A percentile compares a stretch with the other conserved stretches of the same genome.
Evolutionary conservation across 2,113 vertebrate genomes (phyloP).

Genomic region (Glaucomys volans): DNA sequence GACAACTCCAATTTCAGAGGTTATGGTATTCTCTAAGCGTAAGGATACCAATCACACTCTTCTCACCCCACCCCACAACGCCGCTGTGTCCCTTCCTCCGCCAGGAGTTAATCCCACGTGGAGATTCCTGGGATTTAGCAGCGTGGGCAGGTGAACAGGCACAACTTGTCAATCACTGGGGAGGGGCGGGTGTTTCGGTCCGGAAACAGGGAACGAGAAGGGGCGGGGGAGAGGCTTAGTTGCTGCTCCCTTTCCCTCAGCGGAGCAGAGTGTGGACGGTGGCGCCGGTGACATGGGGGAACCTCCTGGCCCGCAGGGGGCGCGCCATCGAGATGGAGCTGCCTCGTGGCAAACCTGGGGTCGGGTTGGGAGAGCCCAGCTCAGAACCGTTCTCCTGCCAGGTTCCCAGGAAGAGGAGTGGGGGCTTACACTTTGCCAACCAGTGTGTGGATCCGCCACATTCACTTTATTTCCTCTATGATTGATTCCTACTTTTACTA

Average conservation of each 20-base stretch:
- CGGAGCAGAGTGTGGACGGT: fast-evolving
- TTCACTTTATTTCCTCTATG: neutral
- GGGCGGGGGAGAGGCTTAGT: neutral
- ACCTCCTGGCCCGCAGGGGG: fast-evolving
- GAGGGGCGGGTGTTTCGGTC: neutral
- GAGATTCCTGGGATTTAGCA: too few species aligned
- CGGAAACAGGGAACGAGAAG: neutral
- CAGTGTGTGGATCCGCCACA: neutral
- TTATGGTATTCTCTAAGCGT: neutral
- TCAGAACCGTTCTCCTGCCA: fast-evolving
- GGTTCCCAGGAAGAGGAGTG: neutral
- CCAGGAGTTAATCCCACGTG: neutral
- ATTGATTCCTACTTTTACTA: neutral
- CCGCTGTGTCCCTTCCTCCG: too few species aligned
- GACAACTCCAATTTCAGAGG: neutral
- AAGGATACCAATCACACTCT: neutral
- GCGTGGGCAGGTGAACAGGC: fast-evolving
- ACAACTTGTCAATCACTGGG: neutral
- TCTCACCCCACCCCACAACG: fast-evolving
- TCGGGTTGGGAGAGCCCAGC: fast-evolving
- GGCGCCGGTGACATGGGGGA: neutral
- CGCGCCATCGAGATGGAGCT: fast-evolving
- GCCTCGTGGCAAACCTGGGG: fast-evolving
- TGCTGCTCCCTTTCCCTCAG: fast-evolving
- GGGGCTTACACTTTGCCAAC: too few species aligned